These are phyloP conservation scores for Opisthograptis luteolata DNA, from an alignment of 2,888 invertebrate species.

Conservation along the genomic window DNA sequence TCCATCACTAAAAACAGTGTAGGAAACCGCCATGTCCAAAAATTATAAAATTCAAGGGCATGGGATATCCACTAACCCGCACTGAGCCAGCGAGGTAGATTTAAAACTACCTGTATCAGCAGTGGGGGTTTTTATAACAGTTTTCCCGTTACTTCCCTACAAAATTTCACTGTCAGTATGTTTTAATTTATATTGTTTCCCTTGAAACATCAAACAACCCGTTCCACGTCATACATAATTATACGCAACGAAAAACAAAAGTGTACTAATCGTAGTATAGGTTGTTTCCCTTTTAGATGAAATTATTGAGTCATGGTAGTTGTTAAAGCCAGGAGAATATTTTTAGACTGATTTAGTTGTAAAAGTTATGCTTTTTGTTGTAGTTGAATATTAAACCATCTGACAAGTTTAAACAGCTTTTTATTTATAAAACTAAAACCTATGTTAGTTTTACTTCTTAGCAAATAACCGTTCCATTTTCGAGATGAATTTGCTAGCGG, in stretches of 20 bases:
- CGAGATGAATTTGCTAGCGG: no score
- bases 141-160: no score
- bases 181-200: no score
- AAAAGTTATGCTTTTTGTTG: slow-evolving; percentile 83
- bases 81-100: no score
- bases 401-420: slow-evolving; percentile 54
- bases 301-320: slow-evolving; percentile 73
- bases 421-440: slow-evolving; percentile 23
- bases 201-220: neutral
- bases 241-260: slow-evolving; percentile 1
- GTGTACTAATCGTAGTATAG: slow-evolving; percentile 30
- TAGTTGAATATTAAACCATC: slow-evolving; percentile 82
- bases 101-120: no score
- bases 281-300: slow-evolving; percentile 66
- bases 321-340: slow-evolving; percentile 74
- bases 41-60: no score
- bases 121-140: no score
- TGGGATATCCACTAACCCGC: no score
- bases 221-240: neutral
- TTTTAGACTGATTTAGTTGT: slow-evolving; percentile 84
- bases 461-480: no score
- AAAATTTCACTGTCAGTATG: no score
- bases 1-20: no score
- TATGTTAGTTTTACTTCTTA: neutral
- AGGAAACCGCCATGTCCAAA: no score